phyloP scores from a whole-genome alignment of 2,888 invertebrate species.

The Diaperis boleti region DNA sequence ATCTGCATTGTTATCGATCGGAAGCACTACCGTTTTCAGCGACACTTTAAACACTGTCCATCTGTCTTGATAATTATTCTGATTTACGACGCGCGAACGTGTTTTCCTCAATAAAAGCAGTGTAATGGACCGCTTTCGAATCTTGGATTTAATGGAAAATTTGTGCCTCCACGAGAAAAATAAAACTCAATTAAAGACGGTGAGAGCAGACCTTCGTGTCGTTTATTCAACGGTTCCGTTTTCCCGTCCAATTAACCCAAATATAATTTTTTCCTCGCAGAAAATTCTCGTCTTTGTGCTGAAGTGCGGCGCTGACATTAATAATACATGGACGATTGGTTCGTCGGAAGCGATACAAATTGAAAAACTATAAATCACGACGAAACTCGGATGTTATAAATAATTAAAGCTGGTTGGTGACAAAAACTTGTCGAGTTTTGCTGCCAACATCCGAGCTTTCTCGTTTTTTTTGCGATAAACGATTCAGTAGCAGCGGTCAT shows the following conservation, averaged over 20 bases:
- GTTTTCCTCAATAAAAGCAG: background rate
- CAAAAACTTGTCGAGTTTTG: no score
- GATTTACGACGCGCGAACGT: background rate
- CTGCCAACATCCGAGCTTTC: no score
- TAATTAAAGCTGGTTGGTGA: background rate
- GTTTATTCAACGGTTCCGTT: conserved; percentile 3
- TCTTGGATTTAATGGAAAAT: conserved; percentile 13
- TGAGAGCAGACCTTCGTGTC: conserved; percentile 1
- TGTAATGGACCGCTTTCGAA: conserved; percentile 9
- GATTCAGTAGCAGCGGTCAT: no score
- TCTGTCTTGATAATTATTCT: conserved; percentile 6
- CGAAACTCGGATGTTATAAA: background rate
- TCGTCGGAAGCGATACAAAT: conserved; percentile 1
- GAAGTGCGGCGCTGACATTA: background rate
- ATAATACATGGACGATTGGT: conserved; percentile 10
- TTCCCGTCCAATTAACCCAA: conserved; percentile 8
- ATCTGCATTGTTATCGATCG: conserved; percentile 17
- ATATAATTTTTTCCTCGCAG: conserved; percentile 1
- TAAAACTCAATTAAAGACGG: conserved; percentile 10
- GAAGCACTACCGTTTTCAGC: conserved; percentile 3
- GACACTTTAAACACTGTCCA: background rate
- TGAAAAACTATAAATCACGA: conserved; percentile 8
- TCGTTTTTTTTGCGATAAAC: no score
- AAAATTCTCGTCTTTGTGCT: background rate
- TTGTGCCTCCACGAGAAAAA: conserved; percentile 7